Conservation (phyloP, 2,888 invertebrate genomes). For the Ditula angustiorana region DNA sequence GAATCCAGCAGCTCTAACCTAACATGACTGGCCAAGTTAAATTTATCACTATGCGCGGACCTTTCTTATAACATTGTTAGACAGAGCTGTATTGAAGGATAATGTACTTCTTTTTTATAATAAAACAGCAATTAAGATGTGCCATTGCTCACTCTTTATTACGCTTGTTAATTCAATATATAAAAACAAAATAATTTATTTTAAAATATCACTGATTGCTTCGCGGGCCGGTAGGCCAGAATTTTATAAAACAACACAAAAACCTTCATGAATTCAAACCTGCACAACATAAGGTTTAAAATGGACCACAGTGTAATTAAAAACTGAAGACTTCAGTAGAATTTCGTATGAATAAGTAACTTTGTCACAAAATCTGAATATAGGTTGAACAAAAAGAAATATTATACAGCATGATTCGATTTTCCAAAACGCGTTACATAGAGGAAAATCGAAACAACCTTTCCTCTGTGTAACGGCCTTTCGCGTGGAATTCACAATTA, state of each 20-base stretch:
- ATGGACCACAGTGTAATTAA: slow-evolving; percentile 11
- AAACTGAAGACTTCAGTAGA: slow-evolving; percentile 15
- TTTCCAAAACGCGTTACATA: neutral
- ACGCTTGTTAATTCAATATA: slow-evolving; percentile 83
- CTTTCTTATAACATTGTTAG: too few species aligned
- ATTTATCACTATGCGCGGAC: too few species aligned
- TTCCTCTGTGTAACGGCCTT: neutral
- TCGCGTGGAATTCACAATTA: neutral
- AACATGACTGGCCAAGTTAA: too few species aligned
- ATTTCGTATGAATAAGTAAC: neutral
- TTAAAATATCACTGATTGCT: slow-evolving; percentile 77
- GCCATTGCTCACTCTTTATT: slow-evolving; percentile 85
- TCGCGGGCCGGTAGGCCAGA: slow-evolving; percentile 45
- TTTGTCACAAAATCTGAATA: neutral
- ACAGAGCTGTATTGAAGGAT: too few species aligned
- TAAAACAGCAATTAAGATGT: slow-evolving; percentile 79
- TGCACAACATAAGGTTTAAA: slow-evolving; percentile 18
- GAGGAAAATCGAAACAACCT: neutral
- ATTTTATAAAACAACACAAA: slow-evolving; percentile 19
- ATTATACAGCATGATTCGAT: neutral
- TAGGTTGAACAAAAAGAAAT: too few species aligned
- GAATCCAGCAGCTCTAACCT: too few species aligned
- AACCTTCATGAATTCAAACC: slow-evolving; percentile 5
- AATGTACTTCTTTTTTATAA: slow-evolving; percentile 51
- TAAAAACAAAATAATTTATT: slow-evolving; percentile 82